Base-by-base conservation (phyloP, 2,113 vertebrate species). In the Xyrauchen texanus region DNA sequence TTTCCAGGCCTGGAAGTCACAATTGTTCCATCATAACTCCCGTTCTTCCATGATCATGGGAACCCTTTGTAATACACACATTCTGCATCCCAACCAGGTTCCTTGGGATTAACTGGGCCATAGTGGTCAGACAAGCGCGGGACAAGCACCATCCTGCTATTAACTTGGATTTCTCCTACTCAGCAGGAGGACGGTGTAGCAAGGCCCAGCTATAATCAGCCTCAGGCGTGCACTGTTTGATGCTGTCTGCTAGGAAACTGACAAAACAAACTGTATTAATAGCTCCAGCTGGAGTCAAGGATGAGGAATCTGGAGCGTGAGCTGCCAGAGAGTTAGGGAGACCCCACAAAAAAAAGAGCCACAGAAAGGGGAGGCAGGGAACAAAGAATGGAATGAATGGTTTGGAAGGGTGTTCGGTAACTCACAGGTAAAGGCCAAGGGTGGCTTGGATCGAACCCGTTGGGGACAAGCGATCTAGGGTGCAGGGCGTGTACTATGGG, bases 251-350 rank as follows among this genome's bases (percentile, higher is more conserved):
- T 94, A 94, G 93, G 93, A 92, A 93, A 94, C 93, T 93, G 86
- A 90, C 93, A 91, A 94, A 94, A 94, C 92, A 94, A 93, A 92
- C 91, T 86, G 90, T 94, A 94, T 93, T 93, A 93, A 94, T 94
- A 94, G 92, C 88, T 89, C 81, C 45, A 45, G 15, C 87, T 83
- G 87, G 86, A 88, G 89, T 89, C 89, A 90, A 90, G 89, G 91
- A 90, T 87, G 81, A 91, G 90, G 91, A 91, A 90, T 91, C 88
- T 85, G 83, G 88, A 87, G 88, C 88, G 91, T 90, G 87, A 88
- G 90, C 89, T 92, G 89, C 92, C 86, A 89, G 83, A 88, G 90
- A 89, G 88, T 87, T 89, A 86, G 88, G 89, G 90, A 89, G 91
- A 89, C 91, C 90, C 88, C 81, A 76, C 86, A 86, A 88, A 88